Conservation (phyloP, 2,113 vertebrate species). For the Gnathonemus echidnorhynchus region DNA sequence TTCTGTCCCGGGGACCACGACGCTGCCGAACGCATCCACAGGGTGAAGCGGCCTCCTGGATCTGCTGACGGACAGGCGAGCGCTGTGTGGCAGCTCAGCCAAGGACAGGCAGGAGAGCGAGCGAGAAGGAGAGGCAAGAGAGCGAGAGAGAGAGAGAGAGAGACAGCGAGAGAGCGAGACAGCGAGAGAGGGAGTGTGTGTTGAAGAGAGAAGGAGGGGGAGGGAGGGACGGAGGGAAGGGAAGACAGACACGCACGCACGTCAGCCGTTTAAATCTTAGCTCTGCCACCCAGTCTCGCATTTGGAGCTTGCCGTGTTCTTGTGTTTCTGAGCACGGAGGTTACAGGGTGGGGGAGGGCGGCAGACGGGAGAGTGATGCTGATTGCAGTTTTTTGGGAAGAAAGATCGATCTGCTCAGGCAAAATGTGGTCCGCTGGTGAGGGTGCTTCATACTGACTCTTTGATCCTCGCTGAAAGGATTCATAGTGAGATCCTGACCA, state of each 20-base stretch:
- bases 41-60: background rate
- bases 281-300: background rate
- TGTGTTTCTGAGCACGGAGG: background rate
- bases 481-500: background rate
- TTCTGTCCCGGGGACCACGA: slow-evolving; percentile 16
- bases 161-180: background rate
- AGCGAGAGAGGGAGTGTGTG: background rate
- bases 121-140: slow-evolving; percentile 8
- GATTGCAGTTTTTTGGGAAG: background rate
- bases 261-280: background rate
- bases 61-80: slow-evolving; percentile 7
- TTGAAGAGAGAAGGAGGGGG: background rate
- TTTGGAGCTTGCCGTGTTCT: background rate
- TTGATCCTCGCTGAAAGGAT: background rate
- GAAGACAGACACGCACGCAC: background rate
- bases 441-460: background rate
- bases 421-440: background rate
- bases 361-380: background rate
- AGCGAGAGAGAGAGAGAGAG: slow-evolving; percentile 5
- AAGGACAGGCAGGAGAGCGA: slow-evolving; percentile 17
- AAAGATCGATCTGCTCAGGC: background rate
- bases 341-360: background rate
- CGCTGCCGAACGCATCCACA: background rate
- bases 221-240: background rate
- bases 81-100: background rate